phyloP scores from a whole-genome alignment of 2,797 vertebrate genomes.

The Rhynchonycteris naso region DNA sequence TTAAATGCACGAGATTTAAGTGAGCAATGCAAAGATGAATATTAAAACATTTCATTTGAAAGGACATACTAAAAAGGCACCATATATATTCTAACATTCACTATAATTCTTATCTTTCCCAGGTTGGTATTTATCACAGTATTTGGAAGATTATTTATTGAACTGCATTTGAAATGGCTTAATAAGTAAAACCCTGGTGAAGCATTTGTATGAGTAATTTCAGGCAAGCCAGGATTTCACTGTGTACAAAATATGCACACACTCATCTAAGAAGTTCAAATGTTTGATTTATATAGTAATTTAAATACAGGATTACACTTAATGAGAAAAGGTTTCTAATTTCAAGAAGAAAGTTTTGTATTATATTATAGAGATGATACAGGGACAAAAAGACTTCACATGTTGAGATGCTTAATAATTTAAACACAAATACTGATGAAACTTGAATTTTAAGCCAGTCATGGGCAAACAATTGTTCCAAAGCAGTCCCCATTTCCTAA shows the following conservation, averaged over 20 bases:
- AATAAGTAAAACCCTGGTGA: background rate
- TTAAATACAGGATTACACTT: background rate
- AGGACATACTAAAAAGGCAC: constrained; percentile 3
- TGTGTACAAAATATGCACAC: background rate
- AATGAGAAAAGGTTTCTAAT: background rate
- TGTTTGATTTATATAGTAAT: background rate
- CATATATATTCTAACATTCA: constrained; percentile 20
- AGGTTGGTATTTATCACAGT: constrained; percentile 6
- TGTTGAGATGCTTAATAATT: background rate
- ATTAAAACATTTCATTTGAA: constrained; percentile 30
- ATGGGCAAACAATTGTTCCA: background rate
- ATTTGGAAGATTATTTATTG: constrained; percentile 50
- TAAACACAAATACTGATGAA: constrained; percentile 8
- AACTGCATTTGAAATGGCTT: constrained; percentile 14
- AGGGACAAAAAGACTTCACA: background rate
- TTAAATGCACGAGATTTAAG: constrained; percentile 30
- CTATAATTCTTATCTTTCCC: constrained; percentile 1
- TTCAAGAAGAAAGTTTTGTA: background rate
- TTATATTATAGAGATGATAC: background rate
- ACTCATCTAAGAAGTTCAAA: background rate
- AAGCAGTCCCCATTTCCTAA: background rate
- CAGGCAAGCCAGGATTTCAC: background rate
- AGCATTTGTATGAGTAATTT: background rate
- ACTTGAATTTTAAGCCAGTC: background rate
- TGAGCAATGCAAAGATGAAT: constrained; percentile 39